Evolutionary conservation across 2,888 invertebrate species (phyloP), one percentile per base, ranked within the genome.

Genomic region (Melinaea marsaeus): DNA sequence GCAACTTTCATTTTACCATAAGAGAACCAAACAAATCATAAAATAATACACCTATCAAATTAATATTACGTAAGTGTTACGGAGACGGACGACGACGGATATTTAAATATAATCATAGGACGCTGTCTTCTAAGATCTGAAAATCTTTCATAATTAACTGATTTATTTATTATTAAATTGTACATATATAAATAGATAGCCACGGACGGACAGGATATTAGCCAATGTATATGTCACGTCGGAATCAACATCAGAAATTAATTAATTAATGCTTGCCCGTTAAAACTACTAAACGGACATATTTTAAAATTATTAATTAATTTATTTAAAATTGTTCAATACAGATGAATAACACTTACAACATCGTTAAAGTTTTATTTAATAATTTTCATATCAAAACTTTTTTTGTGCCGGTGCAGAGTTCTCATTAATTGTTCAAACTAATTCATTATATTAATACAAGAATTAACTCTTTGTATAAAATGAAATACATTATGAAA

Each of bases 1-100:
- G 74, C 83, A 80, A 84, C 85, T 83, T 85, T 84, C 83, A 68
- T 80, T 84, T 83, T 76, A 74, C 72, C 22, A 1, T 22, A 22
- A 42, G 11, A 37, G 37, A 9, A 42, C 42, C 42, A 42, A 42
- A 42, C 11, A 42, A 42, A 42, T 42, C 42, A 42, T 42, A 42
- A 9, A 3, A 9, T 3, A 42, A 42, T 42, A 42, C 11, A 9
- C 11, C 9, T 11, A 42, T 42, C 42, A 42, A 42, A 42, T 42
- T 37, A 9, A 42, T 42, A 42, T 42, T 42, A 42, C 11, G 11
- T 42, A 9, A 9, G 11, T 5, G 37, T 37, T 37, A 37, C 37
- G 6, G 37, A 22, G 22, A 22, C 37, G 4, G 37, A 6, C 7
- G 1, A 6, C 7, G 4, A 37, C 37, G 2, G 22, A 22, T 22